Evolutionary conservation across 2,113 vertebrate species (phyloP).

Genomic region (Istiophorus platypterus): DNA sequence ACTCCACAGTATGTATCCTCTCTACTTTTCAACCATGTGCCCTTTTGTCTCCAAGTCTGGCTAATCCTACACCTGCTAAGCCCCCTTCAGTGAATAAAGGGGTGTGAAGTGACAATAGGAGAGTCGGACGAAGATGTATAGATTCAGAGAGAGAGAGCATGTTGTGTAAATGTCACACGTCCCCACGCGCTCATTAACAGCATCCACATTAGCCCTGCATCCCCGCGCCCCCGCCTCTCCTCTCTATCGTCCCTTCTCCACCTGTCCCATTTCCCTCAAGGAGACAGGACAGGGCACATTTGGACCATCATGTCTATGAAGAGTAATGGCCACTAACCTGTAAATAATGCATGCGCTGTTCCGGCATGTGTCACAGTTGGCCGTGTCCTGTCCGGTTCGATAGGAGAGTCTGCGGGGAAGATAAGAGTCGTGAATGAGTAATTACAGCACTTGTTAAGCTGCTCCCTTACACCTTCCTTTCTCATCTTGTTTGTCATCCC

Average conservation of each 20-base stretch:
- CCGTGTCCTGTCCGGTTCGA: constrained; percentile 98
- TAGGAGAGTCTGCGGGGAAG: constrained; percentile 93
- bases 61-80: neutral
- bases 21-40: constrained; percentile 17
- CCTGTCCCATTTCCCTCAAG: constrained; percentile 36
- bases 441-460: constrained; percentile 75
- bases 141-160: constrained; percentile 18
- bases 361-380: constrained; percentile 99
- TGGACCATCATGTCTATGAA: constrained; percentile 62
- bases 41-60: constrained; percentile 9
- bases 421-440: constrained; percentile 81
- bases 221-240: neutral
- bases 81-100: constrained; percentile 7
- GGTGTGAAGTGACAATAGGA: neutral
- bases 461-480: constrained; percentile 52
- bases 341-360: constrained; percentile 99
- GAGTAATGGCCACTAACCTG: constrained; percentile 86
- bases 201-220: constrained; percentile 44
- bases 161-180: constrained; percentile 55
- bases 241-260: neutral
- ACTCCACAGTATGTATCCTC: constrained; percentile 1
- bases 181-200: constrained; percentile 52
- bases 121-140: constrained; percentile 18
- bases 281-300: constrained; percentile 51
- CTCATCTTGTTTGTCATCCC: constrained; percentile 66